Base-by-base conservation (phyloP, 2,797 vertebrate species). In the Sebastes hubbsi region DNA sequence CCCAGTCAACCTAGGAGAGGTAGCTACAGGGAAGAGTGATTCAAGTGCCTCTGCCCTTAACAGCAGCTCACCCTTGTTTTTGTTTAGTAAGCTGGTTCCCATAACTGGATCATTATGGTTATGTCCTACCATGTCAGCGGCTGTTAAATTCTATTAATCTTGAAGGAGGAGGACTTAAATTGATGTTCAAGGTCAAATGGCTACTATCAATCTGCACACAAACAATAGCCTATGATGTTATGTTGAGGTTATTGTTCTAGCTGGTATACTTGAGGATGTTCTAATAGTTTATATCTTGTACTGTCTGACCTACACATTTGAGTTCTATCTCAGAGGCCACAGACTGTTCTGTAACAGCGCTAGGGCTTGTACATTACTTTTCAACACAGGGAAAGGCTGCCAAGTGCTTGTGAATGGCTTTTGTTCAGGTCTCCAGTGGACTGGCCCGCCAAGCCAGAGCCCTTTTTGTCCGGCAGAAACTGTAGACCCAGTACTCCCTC, bases 401-500 rank as follows among this genome's bases (percentile, higher is more conserved):
- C 87, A 92, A 89, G 71, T 87, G 24, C 71, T 88, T 76, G 70
- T 90, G 78, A 94, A 93, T 88, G 77, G 88, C 84, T 94, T 94
- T 95, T 93, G 91, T 94, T 93, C 64, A 65, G 46, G 56, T 72
- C 77, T 85, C 66, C 80, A 84, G 77, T 82, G 80, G 63, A 80
- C 72, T 70, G 82, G 72, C 84, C 73, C 34, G 42, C 86, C 83
- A 89, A 88, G 80, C 87, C 87, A 70, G 77, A 88, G 78, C 75
- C 14, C 58, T 86, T 87, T 93, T 89, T 93, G 77, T 93, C 75
- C 81, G 46, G 68, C 73, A 84, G 65, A 83, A 90, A 87, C 80
- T 85, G 83, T 90, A 91, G 80, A 81, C 72, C 69, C 79, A 67
- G 87, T 76, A 70, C 77, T 85, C 83, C 82, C 82, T 83, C 83